Evolutionary conservation across 1,140 invertebrate species (phyloP).

Genomic region (Drosophila ercepeae): DNA sequence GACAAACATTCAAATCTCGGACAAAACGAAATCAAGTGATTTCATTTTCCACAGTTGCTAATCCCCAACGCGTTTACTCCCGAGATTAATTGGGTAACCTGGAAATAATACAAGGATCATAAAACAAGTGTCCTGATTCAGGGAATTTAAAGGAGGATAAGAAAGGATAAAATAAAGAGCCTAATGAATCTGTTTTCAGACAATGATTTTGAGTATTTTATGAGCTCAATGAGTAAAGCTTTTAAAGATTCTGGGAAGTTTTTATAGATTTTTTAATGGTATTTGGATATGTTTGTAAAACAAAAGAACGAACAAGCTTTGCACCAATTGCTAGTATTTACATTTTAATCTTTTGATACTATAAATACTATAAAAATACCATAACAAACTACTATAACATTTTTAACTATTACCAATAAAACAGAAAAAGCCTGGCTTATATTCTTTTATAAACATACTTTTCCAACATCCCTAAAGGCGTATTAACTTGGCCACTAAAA

Average conservation of each 20-base stretch:
- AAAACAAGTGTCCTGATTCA: neutral
- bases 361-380: too few species aligned
- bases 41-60: conserved; percentile 42
- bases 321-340: too few species aligned
- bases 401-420: too few species aligned
- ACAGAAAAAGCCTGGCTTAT: too few species aligned
- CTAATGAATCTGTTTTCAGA: neutral
- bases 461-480: neutral
- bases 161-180: neutral
- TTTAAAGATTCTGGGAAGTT: too few species aligned
- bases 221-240: neutral
- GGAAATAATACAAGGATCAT: conserved; percentile 9
- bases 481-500: neutral
- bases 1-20: conserved; percentile 39
- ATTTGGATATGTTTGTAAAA: too few species aligned
- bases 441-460: too few species aligned
- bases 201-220: neutral
- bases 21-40: conserved; percentile 29
- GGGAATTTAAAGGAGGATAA: neutral
- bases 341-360: too few species aligned
- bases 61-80: conserved; percentile 23
- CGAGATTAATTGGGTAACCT: conserved; percentile 32
- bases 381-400: too few species aligned
- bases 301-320: too few species aligned
- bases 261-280: too few species aligned